Conservation (phyloP, 2,797 vertebrate genomes). For the Siniperca obscura region DNA sequence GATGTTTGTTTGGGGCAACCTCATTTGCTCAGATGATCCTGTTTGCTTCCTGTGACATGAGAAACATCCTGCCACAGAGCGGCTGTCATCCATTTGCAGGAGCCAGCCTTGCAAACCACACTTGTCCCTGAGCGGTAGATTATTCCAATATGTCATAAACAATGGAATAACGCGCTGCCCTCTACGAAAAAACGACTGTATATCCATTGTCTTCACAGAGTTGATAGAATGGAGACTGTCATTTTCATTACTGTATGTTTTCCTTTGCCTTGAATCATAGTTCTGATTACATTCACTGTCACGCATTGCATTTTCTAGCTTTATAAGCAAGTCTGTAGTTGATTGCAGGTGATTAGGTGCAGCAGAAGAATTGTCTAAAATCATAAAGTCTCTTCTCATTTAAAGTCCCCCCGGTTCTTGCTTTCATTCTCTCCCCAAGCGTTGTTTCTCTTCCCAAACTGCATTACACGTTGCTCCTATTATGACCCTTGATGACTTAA, state of each 20-base stretch:
- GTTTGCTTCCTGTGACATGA: constrained; percentile 50
- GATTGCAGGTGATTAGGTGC: constrained; percentile 63
- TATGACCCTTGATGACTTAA: constrained; percentile 35
- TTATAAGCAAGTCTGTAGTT: constrained; percentile 24
- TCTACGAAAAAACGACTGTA: constrained; percentile 1
- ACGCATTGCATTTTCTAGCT: constrained; percentile 3
- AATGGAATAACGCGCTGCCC: constrained; percentile 50
- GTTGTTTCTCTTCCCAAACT: constrained; percentile 29
- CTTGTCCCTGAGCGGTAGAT: constrained; percentile 56
- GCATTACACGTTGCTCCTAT: constrained; percentile 13
- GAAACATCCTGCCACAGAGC: constrained; percentile 51
- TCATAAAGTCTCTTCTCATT: constrained; percentile 22
- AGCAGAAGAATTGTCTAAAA: constrained; percentile 26
- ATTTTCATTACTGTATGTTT: constrained; percentile 54
- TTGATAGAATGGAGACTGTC: constrained; percentile 47
- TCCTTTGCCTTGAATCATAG: constrained; percentile 35
- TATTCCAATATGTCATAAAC: constrained; percentile 69
- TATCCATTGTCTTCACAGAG: constrained; percentile 24
- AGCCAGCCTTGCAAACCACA: constrained; percentile 49
- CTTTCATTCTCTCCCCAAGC: constrained; percentile 15
- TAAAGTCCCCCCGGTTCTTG: not conserved
- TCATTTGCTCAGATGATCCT: constrained; percentile 35
- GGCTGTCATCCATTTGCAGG: constrained; percentile 62
- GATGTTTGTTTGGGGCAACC: constrained; percentile 39
- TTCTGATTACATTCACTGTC: constrained; percentile 58